These are phyloP conservation scores for Pimpla rufipes DNA, from an alignment of 2,888 invertebrate genomes.

Conservation along the genomic window DNA sequence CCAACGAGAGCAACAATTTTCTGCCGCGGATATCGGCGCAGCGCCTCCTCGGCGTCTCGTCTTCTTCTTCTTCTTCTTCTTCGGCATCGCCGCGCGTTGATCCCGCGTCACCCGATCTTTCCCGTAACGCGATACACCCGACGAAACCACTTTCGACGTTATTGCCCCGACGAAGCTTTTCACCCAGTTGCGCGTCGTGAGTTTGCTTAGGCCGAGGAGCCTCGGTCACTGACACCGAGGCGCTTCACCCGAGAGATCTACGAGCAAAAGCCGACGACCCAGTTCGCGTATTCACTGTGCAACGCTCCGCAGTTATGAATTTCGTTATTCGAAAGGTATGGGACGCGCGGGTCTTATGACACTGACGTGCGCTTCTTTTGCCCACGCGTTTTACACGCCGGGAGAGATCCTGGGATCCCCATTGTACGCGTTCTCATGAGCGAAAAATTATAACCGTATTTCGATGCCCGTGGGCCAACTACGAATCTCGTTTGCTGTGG, in stretches of 20 bases:
- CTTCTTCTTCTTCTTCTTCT: neutral
- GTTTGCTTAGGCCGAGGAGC: slow-evolving; percentile 73
- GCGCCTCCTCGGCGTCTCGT: slow-evolving; percentile 5
- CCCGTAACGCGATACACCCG: slow-evolving; percentile 39
- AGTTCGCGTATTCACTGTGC: neutral
- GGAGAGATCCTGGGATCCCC: neutral
- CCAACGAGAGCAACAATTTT: slow-evolving; percentile 29
- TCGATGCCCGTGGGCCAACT: slow-evolving; percentile 52
- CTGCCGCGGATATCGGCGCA: neutral
- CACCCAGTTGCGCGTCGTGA: slow-evolving; percentile 34
- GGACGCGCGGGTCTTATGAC: neutral
- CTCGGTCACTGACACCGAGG: slow-evolving; percentile 42
- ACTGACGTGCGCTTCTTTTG: neutral
- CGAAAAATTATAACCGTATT: slow-evolving; percentile 73
- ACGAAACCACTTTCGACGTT: slow-evolving; percentile 41
- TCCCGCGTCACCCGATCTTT: slow-evolving; percentile 24
- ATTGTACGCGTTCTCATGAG: slow-evolving; percentile 67
- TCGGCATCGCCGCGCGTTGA: neutral
- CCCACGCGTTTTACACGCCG: slow-evolving; percentile 1
- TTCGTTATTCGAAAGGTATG: neutral
- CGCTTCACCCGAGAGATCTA: neutral
- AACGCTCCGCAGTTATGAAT: neutral
- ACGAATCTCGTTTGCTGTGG: slow-evolving; percentile 42
- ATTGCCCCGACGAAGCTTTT: slow-evolving; percentile 47
- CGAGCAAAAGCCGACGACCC: neutral